Evolutionary conservation across 2,888 invertebrate species (phyloP).

Genomic region (Idaea straminata): DNA sequence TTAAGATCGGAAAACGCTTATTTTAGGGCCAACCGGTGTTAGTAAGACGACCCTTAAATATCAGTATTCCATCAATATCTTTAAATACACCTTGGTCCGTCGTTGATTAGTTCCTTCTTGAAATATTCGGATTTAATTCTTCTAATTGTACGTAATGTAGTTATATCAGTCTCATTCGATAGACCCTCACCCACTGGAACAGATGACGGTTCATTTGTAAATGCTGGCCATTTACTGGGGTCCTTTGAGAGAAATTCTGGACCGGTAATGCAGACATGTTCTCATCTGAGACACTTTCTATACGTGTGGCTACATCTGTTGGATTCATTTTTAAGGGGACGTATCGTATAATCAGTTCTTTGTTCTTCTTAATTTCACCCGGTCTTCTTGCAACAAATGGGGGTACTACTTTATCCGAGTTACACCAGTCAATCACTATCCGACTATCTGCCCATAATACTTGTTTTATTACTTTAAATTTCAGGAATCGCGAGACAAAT

Average conservation of each 20-base stretch:
- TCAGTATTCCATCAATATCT: slow-evolving; percentile 19
- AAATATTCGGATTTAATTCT: slow-evolving; percentile 5
- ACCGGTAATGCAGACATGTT: slow-evolving; percentile 4
- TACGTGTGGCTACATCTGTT: slow-evolving; percentile 9
- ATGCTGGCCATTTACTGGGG: not conserved
- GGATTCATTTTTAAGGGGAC: slow-evolving; percentile 7
- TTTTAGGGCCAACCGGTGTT: not conserved
- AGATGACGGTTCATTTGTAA: too few relatives aligned
- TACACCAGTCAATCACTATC: slow-evolving; percentile 9
- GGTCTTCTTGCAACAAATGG: slow-evolving; percentile 5
- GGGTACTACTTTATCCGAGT: slow-evolving; percentile 9
- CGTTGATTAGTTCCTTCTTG: slow-evolving; percentile 2
- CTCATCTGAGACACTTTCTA: not conserved
- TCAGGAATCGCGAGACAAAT: slow-evolving; percentile 8
- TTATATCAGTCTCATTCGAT: not conserved
- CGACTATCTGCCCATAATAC: slow-evolving; percentile 8
- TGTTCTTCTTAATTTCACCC: slow-evolving; percentile 6
- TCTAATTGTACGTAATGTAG: not conserved
- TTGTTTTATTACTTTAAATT: not conserved
- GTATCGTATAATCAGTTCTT: slow-evolving; percentile 5
- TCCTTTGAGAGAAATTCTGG: slow-evolving; percentile 5
- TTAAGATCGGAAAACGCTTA: not conserved
- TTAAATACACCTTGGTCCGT: slow-evolving; percentile 17
- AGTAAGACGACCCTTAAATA: slow-evolving; percentile 18
- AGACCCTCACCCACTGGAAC: not conserved